Conservation (phyloP, 2,888 invertebrate genomes). For the Heteropelma amictum region DNA sequence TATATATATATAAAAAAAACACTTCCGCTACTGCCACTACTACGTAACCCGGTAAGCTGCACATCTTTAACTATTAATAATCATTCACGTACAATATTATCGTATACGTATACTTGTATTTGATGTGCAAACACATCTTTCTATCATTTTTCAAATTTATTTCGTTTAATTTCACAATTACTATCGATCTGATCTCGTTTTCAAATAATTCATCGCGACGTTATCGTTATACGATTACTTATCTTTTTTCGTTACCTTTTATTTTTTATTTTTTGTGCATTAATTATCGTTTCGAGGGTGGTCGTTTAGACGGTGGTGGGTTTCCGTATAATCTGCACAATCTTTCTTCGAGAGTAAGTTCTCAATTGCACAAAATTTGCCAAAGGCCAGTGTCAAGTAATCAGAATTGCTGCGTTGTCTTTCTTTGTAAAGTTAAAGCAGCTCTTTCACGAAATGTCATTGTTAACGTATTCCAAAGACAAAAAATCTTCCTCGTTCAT, state of each 20-base stretch:
- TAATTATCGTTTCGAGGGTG: conserved; percentile 37
- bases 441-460: too few relatives aligned
- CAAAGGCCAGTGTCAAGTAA: too few relatives aligned
- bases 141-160: conserved; percentile 42
- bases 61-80: conserved; percentile 61
- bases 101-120: conserved; percentile 66
- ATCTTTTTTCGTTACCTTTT: conserved; percentile 37
- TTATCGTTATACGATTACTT: conserved; percentile 21
- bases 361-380: conserved; percentile 31
- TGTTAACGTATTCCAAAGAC: too few relatives aligned
- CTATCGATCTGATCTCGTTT: conserved; percentile 20
- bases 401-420: too few relatives aligned
- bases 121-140: conserved; percentile 73
- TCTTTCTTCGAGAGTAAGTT: background rate
- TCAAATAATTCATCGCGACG: conserved; percentile 2
- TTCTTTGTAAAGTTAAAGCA: too few relatives aligned
- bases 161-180: conserved; percentile 38
- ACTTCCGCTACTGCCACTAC: conserved; percentile 60
- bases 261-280: conserved; percentile 11
- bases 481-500: too few relatives aligned
- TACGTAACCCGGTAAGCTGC: conserved; percentile 72
- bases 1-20: conserved; percentile 43
- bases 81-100: conserved; percentile 40
- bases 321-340: conserved; percentile 24
- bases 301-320: conserved; percentile 53